Evolutionary conservation across 2,888 invertebrate genomes (phyloP).

Genomic region (Polydrusus tereticollis): DNA sequence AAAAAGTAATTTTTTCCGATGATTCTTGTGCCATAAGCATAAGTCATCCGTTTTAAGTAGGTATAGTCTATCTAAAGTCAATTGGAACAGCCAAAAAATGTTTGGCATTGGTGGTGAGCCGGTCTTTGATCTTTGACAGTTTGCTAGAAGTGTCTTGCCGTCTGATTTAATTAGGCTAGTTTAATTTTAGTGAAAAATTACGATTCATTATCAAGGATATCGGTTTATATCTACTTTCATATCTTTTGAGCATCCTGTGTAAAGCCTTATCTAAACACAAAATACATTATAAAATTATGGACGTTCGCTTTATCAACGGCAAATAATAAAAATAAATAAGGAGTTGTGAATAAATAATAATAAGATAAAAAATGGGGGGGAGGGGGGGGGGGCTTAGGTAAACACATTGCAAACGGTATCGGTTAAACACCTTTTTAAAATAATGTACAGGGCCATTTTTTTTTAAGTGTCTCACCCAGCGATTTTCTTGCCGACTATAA

Average conservation of each 20-base stretch:
- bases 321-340: constrained; percentile 28
- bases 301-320: constrained; percentile 1
- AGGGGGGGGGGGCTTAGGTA: constrained; percentile 8
- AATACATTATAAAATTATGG: background rate
- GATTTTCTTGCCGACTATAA: too few species aligned
- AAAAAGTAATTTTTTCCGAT: constrained; percentile 15
- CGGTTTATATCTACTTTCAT: too few species aligned
- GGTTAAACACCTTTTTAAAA: constrained; percentile 24
- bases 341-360: constrained; percentile 10
- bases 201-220: too few species aligned
- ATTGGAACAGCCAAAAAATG: background rate
- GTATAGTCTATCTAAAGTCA: background rate
- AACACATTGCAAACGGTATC: constrained; percentile 24
- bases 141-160: too few species aligned
- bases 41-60: background rate
- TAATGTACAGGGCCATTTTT: background rate
- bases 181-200: too few species aligned
- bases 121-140: too few species aligned
- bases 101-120: too few species aligned
- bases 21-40: background rate
- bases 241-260: too few species aligned
- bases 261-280: too few species aligned
- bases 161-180: too few species aligned
- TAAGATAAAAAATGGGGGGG: constrained; percentile 27
- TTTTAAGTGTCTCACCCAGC: background rate